phyloP scores from a whole-genome alignment of 2,888 invertebrate genomes.

The Norana najaformis region DNA sequence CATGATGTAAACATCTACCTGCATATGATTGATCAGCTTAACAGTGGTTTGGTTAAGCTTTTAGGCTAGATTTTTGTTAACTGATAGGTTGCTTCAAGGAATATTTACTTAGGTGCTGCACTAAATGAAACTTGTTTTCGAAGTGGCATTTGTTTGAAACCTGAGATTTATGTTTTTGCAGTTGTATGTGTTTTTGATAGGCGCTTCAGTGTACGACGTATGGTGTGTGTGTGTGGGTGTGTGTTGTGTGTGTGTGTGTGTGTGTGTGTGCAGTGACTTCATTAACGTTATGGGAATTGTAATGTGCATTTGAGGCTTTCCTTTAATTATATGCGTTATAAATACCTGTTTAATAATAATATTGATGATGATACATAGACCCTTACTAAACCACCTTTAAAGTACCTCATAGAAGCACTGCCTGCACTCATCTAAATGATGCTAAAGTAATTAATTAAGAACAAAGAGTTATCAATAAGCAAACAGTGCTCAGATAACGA shows the following conservation, averaged over 20 bases:
- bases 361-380: no score
- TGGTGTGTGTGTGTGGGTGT: background rate
- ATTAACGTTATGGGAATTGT: background rate
- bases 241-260: background rate
- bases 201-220: background rate
- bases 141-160: background rate
- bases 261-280: background rate
- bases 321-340: background rate
- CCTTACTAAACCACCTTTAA: no score
- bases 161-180: background rate
- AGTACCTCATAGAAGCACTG: no score
- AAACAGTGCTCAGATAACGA: no score
- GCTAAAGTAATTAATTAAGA: no score
- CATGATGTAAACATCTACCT: slow-evolving; percentile 43
- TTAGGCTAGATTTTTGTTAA: background rate
- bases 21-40: no score
- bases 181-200: background rate
- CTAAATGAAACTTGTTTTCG: background rate
- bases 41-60: background rate
- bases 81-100: background rate
- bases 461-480: no score
- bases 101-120: no score
- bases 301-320: background rate
- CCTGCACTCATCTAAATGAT: no score
- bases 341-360: background rate